Evolutionary conservation across 1,140 invertebrate genomes (phyloP).

Genomic region (Maniola jurtina): DNA sequence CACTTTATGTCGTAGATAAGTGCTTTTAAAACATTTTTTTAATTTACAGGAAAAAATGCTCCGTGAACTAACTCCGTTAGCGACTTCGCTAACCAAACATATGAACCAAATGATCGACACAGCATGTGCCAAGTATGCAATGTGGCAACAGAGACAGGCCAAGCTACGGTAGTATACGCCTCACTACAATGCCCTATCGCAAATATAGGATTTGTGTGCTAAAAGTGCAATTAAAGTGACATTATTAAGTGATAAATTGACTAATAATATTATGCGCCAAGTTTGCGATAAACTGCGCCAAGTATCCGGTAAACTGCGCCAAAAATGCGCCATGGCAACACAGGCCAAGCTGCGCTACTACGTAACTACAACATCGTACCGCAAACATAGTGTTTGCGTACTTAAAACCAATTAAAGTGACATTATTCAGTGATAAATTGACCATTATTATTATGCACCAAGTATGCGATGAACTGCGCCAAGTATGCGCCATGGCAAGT

Average conservation of each 20-base stretch:
- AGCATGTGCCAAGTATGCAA: slow-evolving; percentile 89
- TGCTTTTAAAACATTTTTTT: not conserved
- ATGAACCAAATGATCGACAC: slow-evolving; percentile 90
- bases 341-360: not conserved
- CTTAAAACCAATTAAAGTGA: not conserved
- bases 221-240: not conserved
- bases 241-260: not conserved
- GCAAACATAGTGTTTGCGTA: not conserved
- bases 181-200: slow-evolving; percentile 6
- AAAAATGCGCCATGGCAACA: not conserved
- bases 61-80: slow-evolving; percentile 87
- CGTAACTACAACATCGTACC: not conserved
- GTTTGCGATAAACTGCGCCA: not conserved
- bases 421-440: not conserved
- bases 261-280: not conserved
- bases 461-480: not conserved
- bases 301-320: not conserved
- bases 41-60: slow-evolving; percentile 85
- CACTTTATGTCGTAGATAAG: no score
- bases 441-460: not conserved
- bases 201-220: slow-evolving; percentile 3
- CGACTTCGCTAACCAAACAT: slow-evolving; percentile 91
- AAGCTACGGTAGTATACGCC: slow-evolving; percentile 81
- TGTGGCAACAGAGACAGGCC: slow-evolving; percentile 90
- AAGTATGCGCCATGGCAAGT: not conserved